A percentile compares a stretch with the other conserved stretches of the same genome.
Evolutionary conservation across 2,888 invertebrate species (phyloP).

Genomic region (Tanytarsus gracilentus): DNA sequence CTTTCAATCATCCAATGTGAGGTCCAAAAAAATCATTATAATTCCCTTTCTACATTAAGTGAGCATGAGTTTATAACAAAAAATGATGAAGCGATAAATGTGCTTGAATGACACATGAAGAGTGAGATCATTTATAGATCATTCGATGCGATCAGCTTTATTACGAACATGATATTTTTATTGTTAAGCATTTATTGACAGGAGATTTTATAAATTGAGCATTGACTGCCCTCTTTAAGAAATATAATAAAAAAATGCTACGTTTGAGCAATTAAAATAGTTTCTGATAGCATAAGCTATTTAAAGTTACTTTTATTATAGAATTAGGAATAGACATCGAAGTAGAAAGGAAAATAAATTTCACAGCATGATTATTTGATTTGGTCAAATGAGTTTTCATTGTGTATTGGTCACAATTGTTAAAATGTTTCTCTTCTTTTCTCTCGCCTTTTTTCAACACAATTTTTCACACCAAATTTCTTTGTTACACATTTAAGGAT

Average conservation of each 20-base stretch:
- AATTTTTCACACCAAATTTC: conserved; percentile 28
- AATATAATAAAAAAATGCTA: not conserved
- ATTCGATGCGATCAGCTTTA: too few species aligned
- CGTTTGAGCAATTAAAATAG: conserved; percentile 18
- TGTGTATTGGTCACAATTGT: conserved; percentile 5
- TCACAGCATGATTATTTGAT: conserved; percentile 30
- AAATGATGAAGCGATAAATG: too few species aligned
- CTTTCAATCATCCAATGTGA: too few species aligned
- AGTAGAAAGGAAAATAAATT: conserved; percentile 17
- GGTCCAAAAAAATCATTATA: too few species aligned
- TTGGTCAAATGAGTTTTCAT: conserved; percentile 24
- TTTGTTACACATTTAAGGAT: not conserved
- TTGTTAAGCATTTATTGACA: too few species aligned
- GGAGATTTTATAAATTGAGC: too few species aligned
- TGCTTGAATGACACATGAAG: too few species aligned
- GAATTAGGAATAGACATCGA: not conserved
- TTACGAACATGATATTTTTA: too few species aligned
- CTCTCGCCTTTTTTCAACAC: conserved; percentile 3
- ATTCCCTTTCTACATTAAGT: too few species aligned
- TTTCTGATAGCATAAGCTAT: conserved; percentile 7
- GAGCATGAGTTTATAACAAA: too few species aligned
- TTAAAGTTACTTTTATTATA: conserved; percentile 11
- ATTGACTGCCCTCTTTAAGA: too few species aligned
- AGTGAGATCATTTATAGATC: too few species aligned
- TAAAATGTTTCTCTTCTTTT: not conserved